phyloP scores from a whole-genome alignment of 2,113 vertebrate genomes.

The Xiphorhynchus elegans region DNA sequence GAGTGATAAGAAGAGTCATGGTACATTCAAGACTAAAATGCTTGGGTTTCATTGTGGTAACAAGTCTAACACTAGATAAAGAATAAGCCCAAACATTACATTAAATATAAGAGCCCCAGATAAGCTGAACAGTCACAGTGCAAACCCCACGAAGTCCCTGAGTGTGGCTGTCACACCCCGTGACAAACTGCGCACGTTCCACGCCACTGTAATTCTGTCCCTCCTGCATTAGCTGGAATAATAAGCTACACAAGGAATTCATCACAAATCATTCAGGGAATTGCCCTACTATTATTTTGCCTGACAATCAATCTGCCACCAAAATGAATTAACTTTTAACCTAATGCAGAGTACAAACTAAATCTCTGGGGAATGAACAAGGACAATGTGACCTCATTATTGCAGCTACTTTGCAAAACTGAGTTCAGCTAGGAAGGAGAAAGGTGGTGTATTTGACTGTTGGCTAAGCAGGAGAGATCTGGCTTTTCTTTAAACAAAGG shows the following conservation, averaged over 20 bases:
- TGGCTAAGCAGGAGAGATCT: background rate
- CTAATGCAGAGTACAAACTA: slow-evolving; percentile 25
- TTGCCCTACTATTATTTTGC: slow-evolving; percentile 56
- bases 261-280: slow-evolving; percentile 56
- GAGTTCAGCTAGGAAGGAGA: slow-evolving; percentile 22
- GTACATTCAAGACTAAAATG: background rate
- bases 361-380: slow-evolving; percentile 43
- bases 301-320: slow-evolving; percentile 61
- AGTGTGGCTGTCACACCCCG: background rate
- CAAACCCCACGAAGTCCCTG: background rate
- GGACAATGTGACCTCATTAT: slow-evolving; percentile 61
- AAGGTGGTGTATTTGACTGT: background rate
- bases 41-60: background rate
- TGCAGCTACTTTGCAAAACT: slow-evolving; percentile 36
- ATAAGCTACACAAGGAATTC: slow-evolving; percentile 20
- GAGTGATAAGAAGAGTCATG: background rate
- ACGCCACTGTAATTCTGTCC: background rate
- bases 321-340: slow-evolving; percentile 71
- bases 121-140: background rate
- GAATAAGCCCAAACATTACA: background rate
- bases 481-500: background rate
- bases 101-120: background rate
- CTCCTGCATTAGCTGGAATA: slow-evolving; percentile 11
- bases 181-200: background rate
- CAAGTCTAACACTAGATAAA: background rate